These are phyloP conservation scores for Muntiacus reevesi DNA, from an alignment of 2,113 vertebrate genomes.

Conservation along the genomic window DNA sequence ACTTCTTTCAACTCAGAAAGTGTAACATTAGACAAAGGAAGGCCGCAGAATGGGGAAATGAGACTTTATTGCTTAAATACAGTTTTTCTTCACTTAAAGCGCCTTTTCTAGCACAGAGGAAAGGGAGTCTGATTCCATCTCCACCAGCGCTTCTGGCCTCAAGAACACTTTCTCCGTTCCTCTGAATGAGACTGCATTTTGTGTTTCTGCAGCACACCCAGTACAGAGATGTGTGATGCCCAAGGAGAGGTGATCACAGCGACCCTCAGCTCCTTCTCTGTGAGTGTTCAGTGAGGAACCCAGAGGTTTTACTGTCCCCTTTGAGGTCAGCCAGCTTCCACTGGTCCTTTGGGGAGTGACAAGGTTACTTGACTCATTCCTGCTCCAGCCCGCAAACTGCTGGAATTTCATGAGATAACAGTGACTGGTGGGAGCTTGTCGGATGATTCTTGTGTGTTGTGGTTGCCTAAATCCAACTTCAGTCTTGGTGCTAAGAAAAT, in stretches of 20 bases:
- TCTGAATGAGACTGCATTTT: background rate
- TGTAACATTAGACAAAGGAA: background rate
- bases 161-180: background rate
- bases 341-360: background rate
- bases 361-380: background rate
- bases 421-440: background rate
- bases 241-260: background rate
- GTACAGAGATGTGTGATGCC: background rate
- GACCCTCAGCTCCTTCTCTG: fast-evolving
- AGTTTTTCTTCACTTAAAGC: background rate
- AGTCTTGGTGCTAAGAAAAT: background rate
- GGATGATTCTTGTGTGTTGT: background rate
- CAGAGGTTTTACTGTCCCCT: background rate
- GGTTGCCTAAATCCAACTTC: background rate
- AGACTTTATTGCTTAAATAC: background rate
- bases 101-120: background rate
- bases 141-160: background rate
- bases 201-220: background rate
- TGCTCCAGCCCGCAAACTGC: background rate
- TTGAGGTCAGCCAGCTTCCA: background rate
- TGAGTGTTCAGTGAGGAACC: background rate
- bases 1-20: background rate
- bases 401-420: background rate
- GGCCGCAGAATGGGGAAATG: background rate
- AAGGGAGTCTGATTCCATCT: background rate